A percentile compares a stretch with the other conserved stretches of the same genome.
These are phyloP conservation scores for Halyomorpha halys DNA, from an alignment of 1,140 invertebrate species.

Conservation along the genomic window DNA sequence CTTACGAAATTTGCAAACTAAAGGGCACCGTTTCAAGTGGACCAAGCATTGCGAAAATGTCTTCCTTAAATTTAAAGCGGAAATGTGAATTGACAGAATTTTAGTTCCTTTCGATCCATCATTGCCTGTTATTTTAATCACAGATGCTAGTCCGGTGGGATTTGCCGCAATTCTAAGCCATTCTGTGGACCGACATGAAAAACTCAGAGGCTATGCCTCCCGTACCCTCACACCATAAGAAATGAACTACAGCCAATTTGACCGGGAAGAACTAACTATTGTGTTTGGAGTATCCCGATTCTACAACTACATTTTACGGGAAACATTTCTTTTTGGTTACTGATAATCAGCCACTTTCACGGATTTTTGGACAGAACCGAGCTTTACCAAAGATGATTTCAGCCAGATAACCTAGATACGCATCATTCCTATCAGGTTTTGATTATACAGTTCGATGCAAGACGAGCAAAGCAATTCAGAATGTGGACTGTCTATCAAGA, in stretches of 20 bases:
- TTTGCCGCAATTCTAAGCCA: slow-evolving; percentile 33
- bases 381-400: slow-evolving; percentile 8
- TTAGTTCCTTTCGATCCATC: no score
- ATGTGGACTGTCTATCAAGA: not conserved
- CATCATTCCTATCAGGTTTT: not conserved
- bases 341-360: slow-evolving; percentile 21
- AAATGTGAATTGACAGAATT: no score
- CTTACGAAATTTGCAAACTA: no score
- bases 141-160: slow-evolving; percentile 35
- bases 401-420: not conserved
- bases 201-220: slow-evolving; percentile 38
- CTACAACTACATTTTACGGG: slow-evolving; percentile 32
- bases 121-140: no score
- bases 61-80: no score
- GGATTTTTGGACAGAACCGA: no score
- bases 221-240: slow-evolving; percentile 36
- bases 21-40: no score
- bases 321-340: slow-evolving; percentile 20
- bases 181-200: slow-evolving; percentile 34
- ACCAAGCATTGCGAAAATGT: no score
- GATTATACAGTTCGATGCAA: not conserved
- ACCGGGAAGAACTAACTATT: slow-evolving; percentile 40
- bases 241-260: slow-evolving; percentile 38
- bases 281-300: slow-evolving; percentile 36
- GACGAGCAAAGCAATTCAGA: slow-evolving; percentile 1